A percentile compares a stretch with the other conserved stretches of the same genome.
Conservation (phyloP, 2,888 invertebrate species). For the Dinocampus coccinellae region DNA sequence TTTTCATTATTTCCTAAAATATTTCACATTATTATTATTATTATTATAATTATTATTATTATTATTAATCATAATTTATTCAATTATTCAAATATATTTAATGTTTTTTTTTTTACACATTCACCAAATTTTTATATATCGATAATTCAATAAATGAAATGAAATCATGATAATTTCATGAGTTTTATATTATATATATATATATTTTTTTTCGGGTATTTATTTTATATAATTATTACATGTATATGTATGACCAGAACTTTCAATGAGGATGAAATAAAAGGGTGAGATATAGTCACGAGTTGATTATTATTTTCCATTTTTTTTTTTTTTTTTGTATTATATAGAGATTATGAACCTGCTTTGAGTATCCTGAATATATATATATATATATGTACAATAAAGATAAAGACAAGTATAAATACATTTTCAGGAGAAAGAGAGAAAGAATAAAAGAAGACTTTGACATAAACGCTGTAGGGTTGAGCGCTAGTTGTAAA, state of each 20-base stretch:
- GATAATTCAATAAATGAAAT: too few relatives aligned
- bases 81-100: too few relatives aligned
- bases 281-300: conserved; percentile 40
- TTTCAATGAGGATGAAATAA: conserved; percentile 31
- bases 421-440: conserved; percentile 48
- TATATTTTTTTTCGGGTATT: too few relatives aligned
- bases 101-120: too few relatives aligned
- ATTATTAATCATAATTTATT: too few relatives aligned
- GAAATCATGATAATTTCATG: too few relatives aligned
- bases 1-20: not conserved
- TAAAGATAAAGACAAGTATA: not conserved
- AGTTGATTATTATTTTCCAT: too few relatives aligned
- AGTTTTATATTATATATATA: too few relatives aligned
- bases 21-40: too few relatives aligned
- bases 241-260: not conserved
- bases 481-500: conserved; percentile 32
- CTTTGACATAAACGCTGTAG: conserved; percentile 45
- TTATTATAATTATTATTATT: too few relatives aligned
- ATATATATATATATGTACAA: not conserved
- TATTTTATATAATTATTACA: too few relatives aligned
- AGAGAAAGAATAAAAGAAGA: conserved; percentile 44
- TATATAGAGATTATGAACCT: conserved; percentile 69
- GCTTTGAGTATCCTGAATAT: conserved; percentile 46
- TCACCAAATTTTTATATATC: too few relatives aligned
- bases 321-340: conserved; percentile 65